Percentiles rank a stretch among this genome's conserved stretches.
Conservation (phyloP, 2,888 invertebrate genomes). For the Andrena flavipes region DNA sequence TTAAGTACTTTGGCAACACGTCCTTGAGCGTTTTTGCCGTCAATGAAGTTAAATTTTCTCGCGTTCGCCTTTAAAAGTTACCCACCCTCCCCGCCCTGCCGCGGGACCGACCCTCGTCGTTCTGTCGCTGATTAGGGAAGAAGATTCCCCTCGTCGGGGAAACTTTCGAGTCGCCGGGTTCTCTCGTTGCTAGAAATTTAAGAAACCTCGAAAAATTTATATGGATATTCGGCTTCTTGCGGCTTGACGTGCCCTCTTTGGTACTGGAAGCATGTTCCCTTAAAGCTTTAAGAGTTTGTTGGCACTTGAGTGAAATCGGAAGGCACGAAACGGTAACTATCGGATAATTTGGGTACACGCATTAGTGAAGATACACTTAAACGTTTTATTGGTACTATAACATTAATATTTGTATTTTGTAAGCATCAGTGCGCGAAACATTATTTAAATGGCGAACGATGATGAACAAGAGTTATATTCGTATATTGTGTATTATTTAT, state of each 20-base stretch:
- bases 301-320: too few species aligned
- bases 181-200: conserved; percentile 11
- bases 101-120: conserved; percentile 31
- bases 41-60: conserved; percentile 57
- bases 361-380: neutral
- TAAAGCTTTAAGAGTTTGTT: neutral
- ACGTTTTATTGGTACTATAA: neutral
- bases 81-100: neutral
- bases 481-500: too few species aligned
- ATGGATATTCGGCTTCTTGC: neutral
- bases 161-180: conserved; percentile 14
- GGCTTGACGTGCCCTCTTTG: neutral
- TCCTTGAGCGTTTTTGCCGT: conserved; percentile 64
- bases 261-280: neutral
- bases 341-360: too few species aligned
- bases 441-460: too few species aligned
- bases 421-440: too few species aligned
- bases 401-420: too few species aligned
- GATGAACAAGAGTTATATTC: too few species aligned
- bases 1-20: conserved; percentile 72
- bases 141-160: conserved; percentile 19
- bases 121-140: conserved; percentile 41
- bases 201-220: conserved; percentile 23
- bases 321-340: too few species aligned
- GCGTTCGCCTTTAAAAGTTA: conserved; percentile 58